Evolutionary conservation across 2,113 vertebrate species (phyloP).

Genomic region (Gnathonemus echidnorhynchus): DNA sequence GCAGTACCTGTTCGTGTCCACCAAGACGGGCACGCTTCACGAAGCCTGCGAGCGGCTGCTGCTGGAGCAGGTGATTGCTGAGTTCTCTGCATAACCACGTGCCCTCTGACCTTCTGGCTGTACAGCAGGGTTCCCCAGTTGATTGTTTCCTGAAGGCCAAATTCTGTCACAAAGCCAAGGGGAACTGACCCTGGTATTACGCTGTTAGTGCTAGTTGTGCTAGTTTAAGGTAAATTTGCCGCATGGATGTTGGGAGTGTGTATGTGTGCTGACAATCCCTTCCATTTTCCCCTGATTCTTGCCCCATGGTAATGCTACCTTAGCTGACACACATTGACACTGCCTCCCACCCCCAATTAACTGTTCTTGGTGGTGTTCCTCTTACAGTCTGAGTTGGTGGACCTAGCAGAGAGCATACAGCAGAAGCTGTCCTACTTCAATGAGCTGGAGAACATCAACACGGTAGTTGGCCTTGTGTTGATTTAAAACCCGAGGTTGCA

Average conservation of each 20-base stretch:
- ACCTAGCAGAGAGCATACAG: conserved; percentile 90
- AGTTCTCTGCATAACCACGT: neutral
- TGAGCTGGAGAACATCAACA: conserved; percentile 90
- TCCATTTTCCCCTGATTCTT: neutral
- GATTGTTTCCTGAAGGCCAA: neutral
- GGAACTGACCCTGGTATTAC: neutral
- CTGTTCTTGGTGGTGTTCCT: conserved; percentile 18
- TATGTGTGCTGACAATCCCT: neutral
- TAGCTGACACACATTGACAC: neutral
- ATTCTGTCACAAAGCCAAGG: neutral
- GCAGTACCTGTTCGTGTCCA: conserved; percentile 95
- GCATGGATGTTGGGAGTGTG: neutral
- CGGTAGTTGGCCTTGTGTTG: conserved; percentile 55
- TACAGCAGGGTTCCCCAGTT: neutral
- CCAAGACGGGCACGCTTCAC: conserved; percentile 88
- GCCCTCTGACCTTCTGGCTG: neutral
- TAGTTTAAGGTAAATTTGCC: neutral
- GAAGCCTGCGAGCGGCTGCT: conserved; percentile 94
- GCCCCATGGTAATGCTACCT: neutral
- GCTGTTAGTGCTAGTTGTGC: neutral
- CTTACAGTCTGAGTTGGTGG: conserved; percentile 82
- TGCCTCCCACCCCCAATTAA: neutral
- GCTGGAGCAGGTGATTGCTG: conserved; percentile 81
- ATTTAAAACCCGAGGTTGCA: neutral
- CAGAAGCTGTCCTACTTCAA: conserved; percentile 98